phyloP scores from a whole-genome alignment of 1,140 invertebrate genomes.

The Ostrea denselamellosa region DNA sequence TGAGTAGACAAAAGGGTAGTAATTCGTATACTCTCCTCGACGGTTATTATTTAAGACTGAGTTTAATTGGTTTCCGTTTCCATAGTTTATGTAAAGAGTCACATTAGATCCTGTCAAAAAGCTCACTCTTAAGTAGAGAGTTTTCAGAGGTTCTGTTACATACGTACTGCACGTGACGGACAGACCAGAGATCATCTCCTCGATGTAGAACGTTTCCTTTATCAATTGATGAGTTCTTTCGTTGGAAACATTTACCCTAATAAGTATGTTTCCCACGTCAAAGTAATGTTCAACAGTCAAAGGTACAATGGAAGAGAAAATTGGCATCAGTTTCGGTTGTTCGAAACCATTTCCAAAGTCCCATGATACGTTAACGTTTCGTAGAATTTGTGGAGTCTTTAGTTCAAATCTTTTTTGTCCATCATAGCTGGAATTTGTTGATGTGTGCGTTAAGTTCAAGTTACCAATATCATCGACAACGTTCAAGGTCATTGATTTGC shows the following conservation, averaged over 20 bases:
- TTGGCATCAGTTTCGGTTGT: background rate
- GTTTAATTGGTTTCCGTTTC: conserved; percentile 40
- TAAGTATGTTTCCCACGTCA: conserved; percentile 50
- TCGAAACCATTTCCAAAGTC: conserved; percentile 55
- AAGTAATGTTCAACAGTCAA: conserved; percentile 50
- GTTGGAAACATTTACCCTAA: conserved; percentile 60
- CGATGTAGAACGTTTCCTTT: conserved; percentile 42
- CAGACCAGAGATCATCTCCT: conserved; percentile 55
- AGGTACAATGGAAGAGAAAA: background rate
- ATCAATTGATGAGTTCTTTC: conserved; percentile 51
- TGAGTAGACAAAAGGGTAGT: conserved; percentile 36
- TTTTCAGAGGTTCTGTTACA: conserved; percentile 21
- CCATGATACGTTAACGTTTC: conserved; percentile 42
- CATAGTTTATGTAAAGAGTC: conserved; percentile 45
- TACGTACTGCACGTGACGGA: conserved; percentile 41
- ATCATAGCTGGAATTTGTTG: background rate
- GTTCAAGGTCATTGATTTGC: background rate
- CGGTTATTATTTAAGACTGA: conserved; percentile 45
- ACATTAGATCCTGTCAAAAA: conserved; percentile 61
- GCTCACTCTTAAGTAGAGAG: conserved; percentile 39
- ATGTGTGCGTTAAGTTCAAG: background rate
- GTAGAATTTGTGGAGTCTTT: background rate
- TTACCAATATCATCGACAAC: background rate
- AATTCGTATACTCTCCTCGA: conserved; percentile 43
- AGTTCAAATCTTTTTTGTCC: background rate